Evolutionary conservation across 2,888 invertebrate species (phyloP).

Genomic region (Rhogogaster chlorosoma): DNA sequence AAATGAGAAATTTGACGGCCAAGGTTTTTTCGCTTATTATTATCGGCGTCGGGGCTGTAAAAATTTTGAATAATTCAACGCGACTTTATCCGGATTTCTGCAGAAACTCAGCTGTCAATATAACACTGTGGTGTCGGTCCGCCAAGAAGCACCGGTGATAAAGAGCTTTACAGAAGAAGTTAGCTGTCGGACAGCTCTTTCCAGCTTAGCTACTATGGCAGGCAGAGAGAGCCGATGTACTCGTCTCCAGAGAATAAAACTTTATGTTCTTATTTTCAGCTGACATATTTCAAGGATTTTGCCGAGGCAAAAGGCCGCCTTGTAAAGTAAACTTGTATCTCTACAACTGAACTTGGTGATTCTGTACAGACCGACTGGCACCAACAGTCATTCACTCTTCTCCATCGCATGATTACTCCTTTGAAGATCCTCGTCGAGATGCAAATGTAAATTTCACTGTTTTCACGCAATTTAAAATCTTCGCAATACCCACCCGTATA

Average conservation of each 20-base stretch:
- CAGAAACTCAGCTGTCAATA: conserved; percentile 23
- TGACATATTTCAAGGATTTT: conserved; percentile 27
- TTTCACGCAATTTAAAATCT: neutral
- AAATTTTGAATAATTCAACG: conserved; percentile 29
- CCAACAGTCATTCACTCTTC: conserved; percentile 7
- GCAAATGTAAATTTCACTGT: neutral
- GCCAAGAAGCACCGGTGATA: conserved; percentile 9
- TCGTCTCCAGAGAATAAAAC: conserved; percentile 36
- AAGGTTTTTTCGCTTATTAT: neutral
- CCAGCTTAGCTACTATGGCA: neutral
- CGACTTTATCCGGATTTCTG: conserved; percentile 8
- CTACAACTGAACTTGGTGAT: neutral
- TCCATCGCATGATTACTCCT: neutral
- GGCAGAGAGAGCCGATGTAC: neutral
- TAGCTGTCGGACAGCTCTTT: conserved; percentile 32
- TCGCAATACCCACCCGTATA: neutral
- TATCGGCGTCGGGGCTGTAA: neutral
- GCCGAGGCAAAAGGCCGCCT: neutral
- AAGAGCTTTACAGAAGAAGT: conserved; percentile 39
- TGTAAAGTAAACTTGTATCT: conserved; percentile 3
- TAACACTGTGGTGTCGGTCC: neutral
- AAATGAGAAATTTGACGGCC: neutral
- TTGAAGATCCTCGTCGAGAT: neutral
- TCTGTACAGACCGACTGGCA: conserved; percentile 15
- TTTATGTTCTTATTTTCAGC: conserved; percentile 39